Evolutionary conservation across 2,113 vertebrate species (phyloP).

Genomic region (Pterocles orientalis): DNA sequence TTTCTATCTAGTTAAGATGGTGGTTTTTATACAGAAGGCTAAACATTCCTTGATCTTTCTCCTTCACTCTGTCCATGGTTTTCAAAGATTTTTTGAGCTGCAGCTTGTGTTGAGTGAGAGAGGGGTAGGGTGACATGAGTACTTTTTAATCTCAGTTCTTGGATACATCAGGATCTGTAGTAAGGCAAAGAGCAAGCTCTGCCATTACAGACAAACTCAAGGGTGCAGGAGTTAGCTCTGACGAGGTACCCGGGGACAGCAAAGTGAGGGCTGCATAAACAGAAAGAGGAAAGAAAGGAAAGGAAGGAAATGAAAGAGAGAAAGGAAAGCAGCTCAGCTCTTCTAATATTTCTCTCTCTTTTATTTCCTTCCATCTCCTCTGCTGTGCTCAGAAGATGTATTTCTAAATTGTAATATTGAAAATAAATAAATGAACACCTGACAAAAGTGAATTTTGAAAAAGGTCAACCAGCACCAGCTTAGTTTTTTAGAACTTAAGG

Average conservation of each 20-base stretch:
- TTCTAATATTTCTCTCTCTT: background rate
- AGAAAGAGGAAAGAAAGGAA: background rate
- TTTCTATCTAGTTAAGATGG: background rate
- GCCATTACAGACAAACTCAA: accelerated
- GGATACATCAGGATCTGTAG: background rate
- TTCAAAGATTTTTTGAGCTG: background rate
- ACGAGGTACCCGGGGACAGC: background rate
- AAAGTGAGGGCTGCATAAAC: background rate
- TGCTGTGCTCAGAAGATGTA: background rate
- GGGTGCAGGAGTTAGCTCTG: background rate
- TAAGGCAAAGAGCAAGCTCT: background rate
- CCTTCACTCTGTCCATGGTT: background rate
- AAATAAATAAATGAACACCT: background rate
- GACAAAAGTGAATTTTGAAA: background rate
- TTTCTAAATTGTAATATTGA: background rate
- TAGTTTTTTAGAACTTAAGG: background rate
- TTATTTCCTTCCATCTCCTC: background rate
- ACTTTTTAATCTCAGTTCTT: background rate
- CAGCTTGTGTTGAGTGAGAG: background rate
- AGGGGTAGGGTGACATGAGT: accelerated
- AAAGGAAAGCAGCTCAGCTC: background rate
- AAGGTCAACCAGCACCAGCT: background rate
- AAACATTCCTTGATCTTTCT: background rate
- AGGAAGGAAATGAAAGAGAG: background rate
- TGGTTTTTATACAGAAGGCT: background rate